These are phyloP conservation scores for Clinocottus analis DNA, from an alignment of 2,113 vertebrate species.

Conservation along the genomic window DNA sequence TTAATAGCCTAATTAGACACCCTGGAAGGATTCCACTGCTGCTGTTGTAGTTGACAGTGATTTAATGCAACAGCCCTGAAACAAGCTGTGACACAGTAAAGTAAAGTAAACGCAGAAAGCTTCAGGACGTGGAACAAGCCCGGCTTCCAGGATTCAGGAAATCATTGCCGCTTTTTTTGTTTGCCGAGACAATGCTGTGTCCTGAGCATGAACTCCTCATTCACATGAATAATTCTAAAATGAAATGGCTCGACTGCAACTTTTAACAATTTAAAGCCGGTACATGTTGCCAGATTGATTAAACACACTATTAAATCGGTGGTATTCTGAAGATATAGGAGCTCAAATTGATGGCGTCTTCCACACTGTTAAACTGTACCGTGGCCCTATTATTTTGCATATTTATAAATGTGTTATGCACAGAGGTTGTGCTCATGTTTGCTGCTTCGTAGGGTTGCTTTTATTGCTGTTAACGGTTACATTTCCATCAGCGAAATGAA, in stretches of 20 bases:
- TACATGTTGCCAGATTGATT: background rate
- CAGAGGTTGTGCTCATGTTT: background rate
- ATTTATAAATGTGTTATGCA: background rate
- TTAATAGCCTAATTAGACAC: background rate
- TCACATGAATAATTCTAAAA: background rate
- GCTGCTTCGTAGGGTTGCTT: background rate
- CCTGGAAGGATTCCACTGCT: background rate
- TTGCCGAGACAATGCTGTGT: background rate
- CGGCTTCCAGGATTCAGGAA: background rate
- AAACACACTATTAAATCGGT: background rate
- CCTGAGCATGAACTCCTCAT: background rate
- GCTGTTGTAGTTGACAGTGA: background rate
- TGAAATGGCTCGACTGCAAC: background rate
- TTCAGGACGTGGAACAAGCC: background rate
- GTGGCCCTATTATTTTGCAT: background rate
- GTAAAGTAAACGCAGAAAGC: background rate
- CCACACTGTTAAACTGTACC: background rate
- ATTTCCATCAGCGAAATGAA: background rate
- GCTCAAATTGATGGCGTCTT: background rate
- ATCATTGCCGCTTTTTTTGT: background rate
- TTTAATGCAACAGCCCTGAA: background rate
- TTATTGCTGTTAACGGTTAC: background rate
- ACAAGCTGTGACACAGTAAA: background rate
- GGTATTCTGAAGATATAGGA: background rate
- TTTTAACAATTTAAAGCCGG: background rate